Percentiles rank a stretch among this genome's conserved stretches.
phyloP scores from a whole-genome alignment of 2,888 invertebrate species.

The Eretmocerus hayati region DNA sequence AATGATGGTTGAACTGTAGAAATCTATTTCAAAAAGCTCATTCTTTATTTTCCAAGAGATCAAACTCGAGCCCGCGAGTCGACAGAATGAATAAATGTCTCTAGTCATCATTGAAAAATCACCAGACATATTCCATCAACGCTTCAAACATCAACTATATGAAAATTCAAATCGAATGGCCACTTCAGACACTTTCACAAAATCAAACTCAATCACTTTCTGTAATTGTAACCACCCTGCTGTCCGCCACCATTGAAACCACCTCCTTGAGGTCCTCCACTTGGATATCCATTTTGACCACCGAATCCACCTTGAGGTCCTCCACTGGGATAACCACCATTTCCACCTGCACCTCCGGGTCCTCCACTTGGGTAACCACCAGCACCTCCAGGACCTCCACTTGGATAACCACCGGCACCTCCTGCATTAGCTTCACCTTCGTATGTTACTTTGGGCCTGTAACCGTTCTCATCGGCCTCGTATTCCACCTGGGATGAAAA shows the following conservation, averaged over 20 bases:
- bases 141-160: too few relatives aligned
- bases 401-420: conserved; percentile 10
- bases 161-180: too few relatives aligned
- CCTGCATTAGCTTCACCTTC: conserved; percentile 48
- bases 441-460: conserved; percentile 61
- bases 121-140: too few relatives aligned
- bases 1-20: too few relatives aligned
- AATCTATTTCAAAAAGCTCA: too few relatives aligned
- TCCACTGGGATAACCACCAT: conserved; percentile 9
- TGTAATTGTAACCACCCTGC: neutral
- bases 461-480: conserved; percentile 63
- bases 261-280: neutral
- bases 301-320: neutral
- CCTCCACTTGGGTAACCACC: conserved; percentile 14
- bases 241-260: neutral
- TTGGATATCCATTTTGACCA: neutral
- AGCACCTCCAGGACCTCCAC: conserved; percentile 8
- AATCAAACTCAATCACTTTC: too few relatives aligned
- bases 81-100: too few relatives aligned
- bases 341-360: conserved; percentile 8
- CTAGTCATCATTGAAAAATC: too few relatives aligned
- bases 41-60: too few relatives aligned
- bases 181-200: too few relatives aligned
- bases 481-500: too few relatives aligned
- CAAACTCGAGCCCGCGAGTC: too few relatives aligned